These are phyloP conservation scores for Lytechinus variegatus DNA, from an alignment of 35 echinoderm and acorn worm species.

Conservation along the genomic window DNA sequence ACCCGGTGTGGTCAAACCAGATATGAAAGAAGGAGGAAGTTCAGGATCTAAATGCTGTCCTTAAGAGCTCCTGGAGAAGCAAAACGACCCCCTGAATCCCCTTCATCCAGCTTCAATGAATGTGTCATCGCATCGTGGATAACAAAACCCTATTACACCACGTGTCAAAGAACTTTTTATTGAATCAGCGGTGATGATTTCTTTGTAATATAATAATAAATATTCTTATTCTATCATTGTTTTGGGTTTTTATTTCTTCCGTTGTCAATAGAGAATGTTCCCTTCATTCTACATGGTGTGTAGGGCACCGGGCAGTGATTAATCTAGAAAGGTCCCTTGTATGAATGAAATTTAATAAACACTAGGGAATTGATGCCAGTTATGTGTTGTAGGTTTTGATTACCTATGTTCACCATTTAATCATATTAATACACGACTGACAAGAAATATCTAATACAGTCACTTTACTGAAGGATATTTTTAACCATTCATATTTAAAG, in stretches of 20 bases:
- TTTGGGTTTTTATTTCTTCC: background rate
- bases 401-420: background rate
- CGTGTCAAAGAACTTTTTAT: conserved; percentile 12
- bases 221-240: background rate
- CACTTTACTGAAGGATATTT: too few relatives aligned
- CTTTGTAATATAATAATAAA: background rate
- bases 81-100: background rate
- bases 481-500: background rate
- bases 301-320: background rate
- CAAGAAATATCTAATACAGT: too few relatives aligned
- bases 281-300: background rate
- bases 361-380: background rate
- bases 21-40: conserved; percentile 57
- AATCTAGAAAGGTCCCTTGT: background rate
- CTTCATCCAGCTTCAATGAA: background rate
- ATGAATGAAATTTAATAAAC: background rate
- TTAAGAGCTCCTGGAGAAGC: conserved; percentile 11
- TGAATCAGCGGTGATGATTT: background rate
- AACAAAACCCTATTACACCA: background rate
- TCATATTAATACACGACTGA: background rate
- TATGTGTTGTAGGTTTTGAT: background rate
- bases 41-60: conserved; percentile 71
- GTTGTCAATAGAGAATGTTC: background rate
- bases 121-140: conserved; percentile 28
- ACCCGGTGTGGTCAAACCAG: conserved; percentile 80